Conservation (phyloP, 2,888 invertebrate genomes). For the Tinea pellionella region DNA sequence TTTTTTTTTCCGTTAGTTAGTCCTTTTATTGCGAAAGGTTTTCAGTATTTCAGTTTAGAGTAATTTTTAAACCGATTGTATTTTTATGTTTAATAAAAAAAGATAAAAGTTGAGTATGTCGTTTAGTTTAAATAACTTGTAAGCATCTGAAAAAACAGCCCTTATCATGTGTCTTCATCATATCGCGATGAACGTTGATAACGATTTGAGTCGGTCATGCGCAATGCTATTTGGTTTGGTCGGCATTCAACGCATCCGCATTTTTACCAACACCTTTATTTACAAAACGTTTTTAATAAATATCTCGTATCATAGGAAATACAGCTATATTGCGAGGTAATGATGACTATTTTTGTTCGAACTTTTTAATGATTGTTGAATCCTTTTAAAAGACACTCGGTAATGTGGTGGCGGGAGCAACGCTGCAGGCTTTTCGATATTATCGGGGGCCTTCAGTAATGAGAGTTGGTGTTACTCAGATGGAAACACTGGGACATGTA, state of each 20-base stretch:
- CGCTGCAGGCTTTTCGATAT: constrained; percentile 41
- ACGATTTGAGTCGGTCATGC: constrained; percentile 20
- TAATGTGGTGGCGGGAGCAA: constrained; percentile 28
- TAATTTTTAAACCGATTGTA: too few species aligned
- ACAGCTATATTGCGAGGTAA: not conserved
- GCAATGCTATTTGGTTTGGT: constrained; percentile 23
- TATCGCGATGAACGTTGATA: constrained; percentile 15
- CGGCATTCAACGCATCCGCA: constrained; percentile 24
- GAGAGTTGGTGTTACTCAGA: constrained; percentile 49
- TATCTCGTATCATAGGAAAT: not conserved
- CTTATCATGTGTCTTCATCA: constrained; percentile 15
- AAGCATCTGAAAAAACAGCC: not conserved
- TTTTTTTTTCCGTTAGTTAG: too few species aligned
- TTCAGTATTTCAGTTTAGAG: too few species aligned
- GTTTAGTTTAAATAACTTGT: not conserved
- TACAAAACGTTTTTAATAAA: not conserved
- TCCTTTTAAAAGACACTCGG: not conserved
- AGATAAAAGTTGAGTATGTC: not conserved
- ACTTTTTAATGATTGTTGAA: not conserved
- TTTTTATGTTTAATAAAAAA: constrained; percentile 24
- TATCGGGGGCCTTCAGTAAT: constrained; percentile 50
- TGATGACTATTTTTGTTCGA: not conserved
- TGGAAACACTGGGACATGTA: constrained; percentile 41
- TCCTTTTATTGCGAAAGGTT: too few species aligned
- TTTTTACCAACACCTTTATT: constrained; percentile 18